These are phyloP conservation scores for Diarsia dahlii DNA, from an alignment of 2,888 invertebrate species.

Conservation along the genomic window DNA sequence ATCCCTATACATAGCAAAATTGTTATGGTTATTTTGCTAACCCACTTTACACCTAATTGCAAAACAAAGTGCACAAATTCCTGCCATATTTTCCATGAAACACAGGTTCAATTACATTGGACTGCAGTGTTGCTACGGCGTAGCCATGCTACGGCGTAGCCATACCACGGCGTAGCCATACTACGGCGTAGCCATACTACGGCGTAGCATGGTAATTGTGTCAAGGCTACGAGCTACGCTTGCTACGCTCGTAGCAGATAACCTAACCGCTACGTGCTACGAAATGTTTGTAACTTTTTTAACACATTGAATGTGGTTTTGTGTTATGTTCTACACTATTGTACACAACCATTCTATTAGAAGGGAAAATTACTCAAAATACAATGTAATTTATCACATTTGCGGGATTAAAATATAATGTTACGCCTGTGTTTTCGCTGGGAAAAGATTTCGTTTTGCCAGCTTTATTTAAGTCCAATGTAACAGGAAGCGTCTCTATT, in stretches of 20 bases:
- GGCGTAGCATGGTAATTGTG: constrained; percentile 33
- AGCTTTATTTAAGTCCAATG: no score
- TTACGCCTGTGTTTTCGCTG: no score
- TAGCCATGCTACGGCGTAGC: constrained; percentile 39
- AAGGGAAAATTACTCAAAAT: background rate
- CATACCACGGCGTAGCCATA: constrained; percentile 37
- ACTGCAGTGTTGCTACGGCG: constrained; percentile 43
- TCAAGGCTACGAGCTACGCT: constrained; percentile 56
- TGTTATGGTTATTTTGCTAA: background rate
- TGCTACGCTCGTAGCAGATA: constrained; percentile 37
- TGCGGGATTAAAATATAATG: no score
- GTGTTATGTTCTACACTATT: no score
- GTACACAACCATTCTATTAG: background rate
- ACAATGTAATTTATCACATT: no score
- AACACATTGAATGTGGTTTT: background rate
- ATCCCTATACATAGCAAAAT: background rate
- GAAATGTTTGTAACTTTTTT: constrained; percentile 5
- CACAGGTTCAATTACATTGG: constrained; percentile 18
- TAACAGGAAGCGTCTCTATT: no score
- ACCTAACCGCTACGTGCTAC: constrained; percentile 33
- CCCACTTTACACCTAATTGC: constrained; percentile 18
- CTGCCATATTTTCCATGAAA: background rate
- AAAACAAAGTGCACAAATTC: constrained; percentile 1
- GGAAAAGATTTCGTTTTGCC: no score
- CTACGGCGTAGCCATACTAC: constrained; percentile 46